Conservation (phyloP, 2,797 vertebrate species). For the Apogon talboti region DNA sequence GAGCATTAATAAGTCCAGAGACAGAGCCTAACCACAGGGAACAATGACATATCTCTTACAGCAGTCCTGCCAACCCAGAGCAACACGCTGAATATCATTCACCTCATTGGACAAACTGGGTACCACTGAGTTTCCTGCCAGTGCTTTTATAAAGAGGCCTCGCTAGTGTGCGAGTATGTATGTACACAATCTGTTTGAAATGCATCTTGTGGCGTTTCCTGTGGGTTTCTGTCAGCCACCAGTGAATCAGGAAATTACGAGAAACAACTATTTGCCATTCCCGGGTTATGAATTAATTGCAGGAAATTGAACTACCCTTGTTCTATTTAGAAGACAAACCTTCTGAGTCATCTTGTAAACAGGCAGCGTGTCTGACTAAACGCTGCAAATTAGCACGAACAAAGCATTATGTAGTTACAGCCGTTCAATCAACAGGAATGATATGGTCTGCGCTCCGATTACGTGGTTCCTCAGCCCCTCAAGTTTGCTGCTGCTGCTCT, state of each 20-base stretch:
- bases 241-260: slow-evolving; percentile 39
- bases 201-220: slow-evolving; percentile 44
- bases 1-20: slow-evolving; percentile 35
- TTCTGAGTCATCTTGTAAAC: slow-evolving; percentile 64
- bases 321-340: slow-evolving; percentile 38
- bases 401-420: slow-evolving; percentile 60
- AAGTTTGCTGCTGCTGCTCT: slow-evolving; percentile 21
- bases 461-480: slow-evolving; percentile 48
- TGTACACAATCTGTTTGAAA: slow-evolving; percentile 29
- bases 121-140: slow-evolving; percentile 51
- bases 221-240: slow-evolving; percentile 37
- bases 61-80: slow-evolving; percentile 37
- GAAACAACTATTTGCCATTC: slow-evolving; percentile 48
- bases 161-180: slow-evolving; percentile 19
- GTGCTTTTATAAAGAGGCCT: neutral
- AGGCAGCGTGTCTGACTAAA: slow-evolving; percentile 42
- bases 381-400: slow-evolving; percentile 51
- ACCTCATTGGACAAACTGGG: slow-evolving; percentile 38
- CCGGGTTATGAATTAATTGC: slow-evolving; percentile 38
- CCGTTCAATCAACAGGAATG: slow-evolving; percentile 66
- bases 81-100: slow-evolving; percentile 61
- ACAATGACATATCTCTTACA: slow-evolving; percentile 40
- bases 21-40: slow-evolving; percentile 31
- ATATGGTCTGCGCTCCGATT: slow-evolving; percentile 59
- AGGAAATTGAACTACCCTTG: slow-evolving; percentile 46